Base-by-base conservation (phyloP, 2,888 invertebrate genomes). In the Chrysodeixis includens region DNA sequence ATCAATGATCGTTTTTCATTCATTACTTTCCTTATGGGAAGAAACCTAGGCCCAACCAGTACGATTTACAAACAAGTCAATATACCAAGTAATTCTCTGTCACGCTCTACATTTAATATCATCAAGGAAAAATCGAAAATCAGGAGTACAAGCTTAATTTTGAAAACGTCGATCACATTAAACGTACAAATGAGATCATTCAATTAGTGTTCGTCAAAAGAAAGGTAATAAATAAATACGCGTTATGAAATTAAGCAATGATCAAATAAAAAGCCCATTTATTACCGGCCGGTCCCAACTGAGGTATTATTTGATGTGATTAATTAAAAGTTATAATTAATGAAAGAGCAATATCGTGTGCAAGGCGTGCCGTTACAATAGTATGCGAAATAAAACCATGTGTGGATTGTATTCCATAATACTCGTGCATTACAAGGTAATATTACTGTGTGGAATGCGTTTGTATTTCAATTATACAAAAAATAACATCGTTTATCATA, bases 271-370 rank as follows among this genome's bases (percentile, higher is more conserved):
- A 88, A 86, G 82, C 84, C 85, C 85, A 78, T 90, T 87, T 83
- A 86, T 88, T 80, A 82, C 73, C 52, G 30, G 64, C 66, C 63
- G 49, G 73, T 74, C 84, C 83, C 85, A 82, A 82, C 75, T 74
- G 82, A 84, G 82, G 84, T 85, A 86, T 86, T 85, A 87, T 88
- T 89, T 87, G 83, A 86, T 87, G 82, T 88, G 84, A 90, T 90
- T 90, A 90, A 91, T 91, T 92, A 88, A 90, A 88, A 87, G 77
- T 81, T 77, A 86, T 90, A 90, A 91, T 92, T 90, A 90, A 91
- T 90, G 83, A 85, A 88, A 89, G 86, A 86, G 86, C 85, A 83
- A 86, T 89, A 87, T 67, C 71, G 76, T 80, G 81, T 82, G 82
- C 78, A 76, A 83, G 85, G 83, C 78, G 83, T 71, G 79, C 75